Conservation (phyloP, 2,888 invertebrate species). For the Netelia inedita region DNA sequence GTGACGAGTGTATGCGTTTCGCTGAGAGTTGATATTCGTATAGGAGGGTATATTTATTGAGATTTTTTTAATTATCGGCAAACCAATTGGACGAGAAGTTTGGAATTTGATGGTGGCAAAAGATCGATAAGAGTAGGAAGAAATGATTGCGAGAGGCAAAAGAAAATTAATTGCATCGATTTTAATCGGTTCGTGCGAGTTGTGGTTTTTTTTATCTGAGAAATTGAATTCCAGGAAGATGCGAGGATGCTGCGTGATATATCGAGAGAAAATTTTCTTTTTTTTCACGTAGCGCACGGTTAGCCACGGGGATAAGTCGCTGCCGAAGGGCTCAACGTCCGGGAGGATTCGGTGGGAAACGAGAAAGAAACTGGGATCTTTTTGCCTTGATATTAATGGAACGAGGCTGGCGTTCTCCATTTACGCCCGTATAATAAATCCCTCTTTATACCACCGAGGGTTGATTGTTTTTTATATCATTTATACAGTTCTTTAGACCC, state of each 20-base stretch:
- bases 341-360: conserved; percentile 56
- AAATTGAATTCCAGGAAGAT: not conserved
- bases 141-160: conserved; percentile 5
- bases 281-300: not conserved
- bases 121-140: conserved; percentile 1
- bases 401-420: conserved; percentile 49
- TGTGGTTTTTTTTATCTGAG: not conserved
- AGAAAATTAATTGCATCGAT: not conserved
- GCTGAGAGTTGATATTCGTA: not conserved
- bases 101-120: conserved; percentile 16
- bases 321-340: conserved; percentile 2
- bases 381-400: conserved; percentile 74
- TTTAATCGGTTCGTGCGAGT: not conserved
- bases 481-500: conserved; percentile 75
- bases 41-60: not conserved
- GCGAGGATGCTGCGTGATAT: not conserved
- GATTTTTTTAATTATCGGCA: conserved; percentile 34
- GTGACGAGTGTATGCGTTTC: not conserved
- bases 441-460: conserved; percentile 69
- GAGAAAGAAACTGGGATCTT: conserved; percentile 73
- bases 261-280: not conserved
- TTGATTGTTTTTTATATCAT: conserved; percentile 81
- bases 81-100: conserved; percentile 9
- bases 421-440: conserved; percentile 80
- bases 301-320: not conserved